Base-by-base conservation (phyloP, 2,113 vertebrate genomes). In the Hyla sarda region DNA sequence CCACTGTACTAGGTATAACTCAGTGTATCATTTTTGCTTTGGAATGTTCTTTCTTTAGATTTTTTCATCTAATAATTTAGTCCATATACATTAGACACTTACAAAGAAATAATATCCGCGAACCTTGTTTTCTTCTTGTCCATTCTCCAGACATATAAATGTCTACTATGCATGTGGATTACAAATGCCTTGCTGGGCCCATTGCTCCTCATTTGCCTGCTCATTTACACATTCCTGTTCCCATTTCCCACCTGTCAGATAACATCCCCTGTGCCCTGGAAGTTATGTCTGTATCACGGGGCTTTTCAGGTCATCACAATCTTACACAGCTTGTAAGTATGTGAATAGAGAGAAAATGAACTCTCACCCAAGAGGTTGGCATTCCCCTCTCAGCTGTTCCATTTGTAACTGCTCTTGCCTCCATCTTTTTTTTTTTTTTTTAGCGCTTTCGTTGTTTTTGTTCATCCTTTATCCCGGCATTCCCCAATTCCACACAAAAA, bases 401-500 rank as follows among this genome's bases (percentile, higher is more conserved):
- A 86, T 89, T 91, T 91, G 89, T 92, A 89, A 2, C 92, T 92
- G 93, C 91, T 92, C 94, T 93, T 92, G 94, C 92, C 92, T 91
- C 92, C 92, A 88, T 91, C 92, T 95, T 96, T 90, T 89, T 91
- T 92, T 41, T 41, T 41, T 95, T 96, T 90, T 89, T n/a, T n/a
- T n/a, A n/a, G 92, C 92, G 91, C 91, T 89, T 89, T 90, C 90
- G 92, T 93, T 95, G 92, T 95, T 96, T 92, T 93, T 94, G 93
- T 93, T 93, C 92, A 91, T 95, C 96, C 92, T 90, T 87, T 92
- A 92, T 92, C 93, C 93, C 92, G 92, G 90, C 93, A 93, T 96
- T 95, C 65, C 94, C 93, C 92, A 94, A 96, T 91, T 93, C 89
- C 91, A 92, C 94, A 94, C 41, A 80, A 94, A 95, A 93, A 94